phyloP scores from a whole-genome alignment of 1,140 invertebrate species.

The silkworm (Bombyx mori) region DNA sequence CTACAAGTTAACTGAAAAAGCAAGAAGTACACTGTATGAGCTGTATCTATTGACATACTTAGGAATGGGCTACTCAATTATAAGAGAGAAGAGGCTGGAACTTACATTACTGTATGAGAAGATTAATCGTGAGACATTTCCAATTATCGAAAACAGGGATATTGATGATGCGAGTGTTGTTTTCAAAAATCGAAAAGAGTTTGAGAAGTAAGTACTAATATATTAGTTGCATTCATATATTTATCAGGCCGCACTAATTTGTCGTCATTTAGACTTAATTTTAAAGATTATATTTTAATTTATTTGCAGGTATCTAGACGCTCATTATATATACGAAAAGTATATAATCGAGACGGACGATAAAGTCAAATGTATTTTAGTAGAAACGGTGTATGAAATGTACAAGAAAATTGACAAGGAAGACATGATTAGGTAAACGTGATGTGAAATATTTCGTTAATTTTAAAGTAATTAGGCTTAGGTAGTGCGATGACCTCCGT shows the following conservation, averaged over 20 bases:
- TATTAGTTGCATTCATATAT: no score
- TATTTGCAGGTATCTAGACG: conserved; percentile 25
- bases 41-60: conserved; percentile 50
- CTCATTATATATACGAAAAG: conserved; percentile 34
- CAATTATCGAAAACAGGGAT: conserved; percentile 28
- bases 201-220: conserved; percentile 33
- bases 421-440: conserved; percentile 22
- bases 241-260: no score
- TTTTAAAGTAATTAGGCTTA: background rate
- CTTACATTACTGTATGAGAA: conserved; percentile 40
- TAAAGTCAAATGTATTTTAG: conserved; percentile 24
- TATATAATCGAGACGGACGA: conserved; percentile 22
- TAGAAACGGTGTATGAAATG: conserved; percentile 24
- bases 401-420: conserved; percentile 28
- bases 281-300: background rate
- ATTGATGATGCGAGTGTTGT: conserved; percentile 50
- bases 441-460: background rate
- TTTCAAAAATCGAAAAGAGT: conserved; percentile 38
- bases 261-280: no score
- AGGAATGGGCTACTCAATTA: conserved; percentile 38
- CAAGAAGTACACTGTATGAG: conserved; percentile 29
- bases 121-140: conserved; percentile 38
- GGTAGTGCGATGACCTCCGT: no score
- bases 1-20: conserved; percentile 35
- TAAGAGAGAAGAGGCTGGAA: conserved; percentile 46